A percentile compares a stretch with the other conserved stretches of the same genome.
These are phyloP conservation scores for Centropyge bicolor DNA, from an alignment of 2,797 vertebrate genomes.

Conservation along the genomic window DNA sequence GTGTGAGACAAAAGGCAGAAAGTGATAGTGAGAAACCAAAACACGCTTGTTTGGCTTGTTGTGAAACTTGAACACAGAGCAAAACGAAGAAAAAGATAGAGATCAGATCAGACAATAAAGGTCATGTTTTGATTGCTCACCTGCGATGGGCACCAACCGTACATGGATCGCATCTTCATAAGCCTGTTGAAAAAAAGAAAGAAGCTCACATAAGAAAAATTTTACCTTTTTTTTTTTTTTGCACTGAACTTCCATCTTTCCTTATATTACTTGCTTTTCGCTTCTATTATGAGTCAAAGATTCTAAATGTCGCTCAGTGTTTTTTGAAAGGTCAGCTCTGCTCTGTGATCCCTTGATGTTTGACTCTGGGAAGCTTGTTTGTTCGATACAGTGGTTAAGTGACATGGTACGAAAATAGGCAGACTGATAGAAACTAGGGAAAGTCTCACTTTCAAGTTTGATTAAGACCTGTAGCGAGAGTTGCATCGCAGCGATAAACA, in stretches of 20 bases:
- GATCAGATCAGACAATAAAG: not conserved
- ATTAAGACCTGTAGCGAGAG: slow-evolving; percentile 68
- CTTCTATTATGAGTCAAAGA: slow-evolving; percentile 16
- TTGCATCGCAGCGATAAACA: slow-evolving; percentile 44
- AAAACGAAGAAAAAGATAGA: not conserved
- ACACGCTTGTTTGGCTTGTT: not conserved
- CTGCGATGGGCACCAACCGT: slow-evolving; percentile 4
- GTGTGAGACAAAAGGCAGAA: not conserved
- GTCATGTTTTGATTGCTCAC: slow-evolving; percentile 46
- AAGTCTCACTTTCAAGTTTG: slow-evolving; percentile 57
- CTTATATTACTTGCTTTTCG: not conserved
- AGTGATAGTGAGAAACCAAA: not conserved
- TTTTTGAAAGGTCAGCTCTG: slow-evolving; percentile 54
- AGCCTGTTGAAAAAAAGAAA: slow-evolving; percentile 19
- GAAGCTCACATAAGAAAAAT: not conserved
- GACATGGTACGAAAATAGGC: slow-evolving; percentile 49
- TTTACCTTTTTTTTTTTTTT: not conserved
- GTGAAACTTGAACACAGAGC: not conserved
- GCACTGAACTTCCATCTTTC: not conserved
- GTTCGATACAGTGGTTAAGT: slow-evolving; percentile 37
- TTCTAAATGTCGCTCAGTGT: not conserved
- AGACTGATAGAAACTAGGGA: slow-evolving; percentile 60
- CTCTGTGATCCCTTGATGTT: slow-evolving; percentile 34
- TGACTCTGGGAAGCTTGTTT: slow-evolving; percentile 38
- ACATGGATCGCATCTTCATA: slow-evolving; percentile 44